Evolutionary conservation across 2,888 invertebrate species (phyloP).

Genomic region (Nomada flava): DNA sequence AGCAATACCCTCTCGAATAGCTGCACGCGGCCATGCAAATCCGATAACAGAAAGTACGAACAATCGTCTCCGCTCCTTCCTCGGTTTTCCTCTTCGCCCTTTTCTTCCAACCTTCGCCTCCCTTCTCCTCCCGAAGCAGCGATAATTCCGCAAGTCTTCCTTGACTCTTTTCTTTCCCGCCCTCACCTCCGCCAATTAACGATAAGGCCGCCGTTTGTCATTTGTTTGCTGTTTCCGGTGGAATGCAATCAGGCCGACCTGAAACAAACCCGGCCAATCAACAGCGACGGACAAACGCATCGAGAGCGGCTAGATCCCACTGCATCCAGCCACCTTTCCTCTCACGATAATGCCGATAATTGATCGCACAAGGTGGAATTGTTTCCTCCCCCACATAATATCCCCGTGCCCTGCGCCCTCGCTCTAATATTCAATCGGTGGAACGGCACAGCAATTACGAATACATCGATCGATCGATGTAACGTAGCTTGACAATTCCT

Average conservation of each 20-base stretch:
- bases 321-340: constrained; percentile 44
- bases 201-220: constrained; percentile 74
- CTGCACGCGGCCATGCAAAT: constrained; percentile 75
- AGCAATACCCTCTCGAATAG: constrained; percentile 70
- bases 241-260: constrained; percentile 75
- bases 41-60: constrained; percentile 72
- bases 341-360: constrained; percentile 51
- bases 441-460: neutral
- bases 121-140: constrained; percentile 37
- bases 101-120: constrained; percentile 50
- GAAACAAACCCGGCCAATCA: constrained; percentile 73
- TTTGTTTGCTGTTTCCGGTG: constrained; percentile 77
- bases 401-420: neutral
- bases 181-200: constrained; percentile 65
- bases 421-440: neutral
- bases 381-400: constrained; percentile 17
- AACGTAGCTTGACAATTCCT: constrained; percentile 7
- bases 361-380: constrained; percentile 40
- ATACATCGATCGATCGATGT: neutral
- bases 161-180: constrained; percentile 64
- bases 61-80: constrained; percentile 58
- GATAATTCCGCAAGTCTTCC: constrained; percentile 69
- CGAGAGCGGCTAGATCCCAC: constrained; percentile 56
- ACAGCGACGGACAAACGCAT: constrained; percentile 66
- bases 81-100: constrained; percentile 52